Evolutionary conservation across 1,140 invertebrate species (phyloP).

Genomic region (Eulimnadia texana): DNA sequence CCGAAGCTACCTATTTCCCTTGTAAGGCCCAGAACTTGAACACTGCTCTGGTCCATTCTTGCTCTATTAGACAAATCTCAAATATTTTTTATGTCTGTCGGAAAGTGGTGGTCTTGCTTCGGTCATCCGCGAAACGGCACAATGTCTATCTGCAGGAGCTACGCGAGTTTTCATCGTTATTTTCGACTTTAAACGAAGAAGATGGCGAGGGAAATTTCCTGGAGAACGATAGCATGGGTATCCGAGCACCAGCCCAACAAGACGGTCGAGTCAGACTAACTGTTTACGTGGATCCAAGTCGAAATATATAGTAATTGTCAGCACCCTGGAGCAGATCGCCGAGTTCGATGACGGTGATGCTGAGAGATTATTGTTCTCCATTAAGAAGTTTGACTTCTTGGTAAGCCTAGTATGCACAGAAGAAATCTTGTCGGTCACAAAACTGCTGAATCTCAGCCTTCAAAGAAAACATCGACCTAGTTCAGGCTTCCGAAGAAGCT

Average conservation of each 20-base stretch:
- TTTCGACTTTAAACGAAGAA: background rate
- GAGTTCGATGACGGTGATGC: constrained; percentile 1
- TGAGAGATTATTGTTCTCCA: background rate
- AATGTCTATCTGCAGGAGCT: constrained; percentile 7
- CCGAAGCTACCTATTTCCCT: background rate
- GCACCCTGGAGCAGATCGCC: background rate
- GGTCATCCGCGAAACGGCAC: constrained; percentile 6
- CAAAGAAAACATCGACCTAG: background rate
- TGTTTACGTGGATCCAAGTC: background rate
- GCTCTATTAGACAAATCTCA: constrained; percentile 7
- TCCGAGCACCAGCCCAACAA: background rate
- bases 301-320: background rate
- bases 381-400: background rate
- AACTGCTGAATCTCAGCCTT: background rate
- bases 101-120: background rate
- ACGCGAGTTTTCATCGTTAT: background rate
- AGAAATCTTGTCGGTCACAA: background rate
- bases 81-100: constrained; percentile 8
- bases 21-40: no score
- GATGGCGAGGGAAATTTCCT: background rate
- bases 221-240: background rate
- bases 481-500: background rate
- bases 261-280: background rate
- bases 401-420: background rate
- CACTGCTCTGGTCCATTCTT: constrained; percentile 5